Evolutionary conservation across 2,113 vertebrate genomes (phyloP).

Genomic region (Plecotus auritus): DNA sequence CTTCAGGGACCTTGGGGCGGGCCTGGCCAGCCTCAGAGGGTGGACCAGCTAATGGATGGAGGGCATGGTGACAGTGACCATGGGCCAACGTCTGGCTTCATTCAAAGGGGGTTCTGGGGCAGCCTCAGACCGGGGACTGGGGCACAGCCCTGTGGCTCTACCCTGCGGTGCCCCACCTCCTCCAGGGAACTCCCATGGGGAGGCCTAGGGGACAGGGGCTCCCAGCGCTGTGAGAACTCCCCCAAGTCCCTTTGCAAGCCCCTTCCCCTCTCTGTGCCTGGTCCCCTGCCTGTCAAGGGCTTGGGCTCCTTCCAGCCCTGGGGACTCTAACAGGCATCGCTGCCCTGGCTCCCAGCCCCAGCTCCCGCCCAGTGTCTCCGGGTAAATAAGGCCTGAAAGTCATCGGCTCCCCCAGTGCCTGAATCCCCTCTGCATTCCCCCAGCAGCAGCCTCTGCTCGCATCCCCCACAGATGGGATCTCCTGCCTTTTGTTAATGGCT

Average conservation of each 20-base stretch:
- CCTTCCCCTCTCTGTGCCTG: background rate
- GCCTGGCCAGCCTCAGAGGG: background rate
- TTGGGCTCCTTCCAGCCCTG: background rate
- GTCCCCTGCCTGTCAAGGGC: background rate
- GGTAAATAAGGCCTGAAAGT: background rate
- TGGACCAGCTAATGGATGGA: background rate
- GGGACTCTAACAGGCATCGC: background rate
- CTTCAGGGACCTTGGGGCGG: background rate
- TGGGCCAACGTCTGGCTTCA: background rate
- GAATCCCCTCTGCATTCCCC: fast-evolving
- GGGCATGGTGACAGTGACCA: background rate
- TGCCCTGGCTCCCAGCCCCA: background rate
- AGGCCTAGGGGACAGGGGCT: background rate
- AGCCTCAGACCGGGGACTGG: background rate
- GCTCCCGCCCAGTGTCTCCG: background rate
- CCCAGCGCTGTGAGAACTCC: background rate
- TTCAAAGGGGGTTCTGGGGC: background rate
- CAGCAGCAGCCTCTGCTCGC: too few relatives aligned
- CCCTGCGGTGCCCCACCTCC: background rate
- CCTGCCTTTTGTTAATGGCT: background rate
- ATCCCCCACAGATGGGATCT: background rate
- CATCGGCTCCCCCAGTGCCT: fast-evolving
- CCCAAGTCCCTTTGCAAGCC: background rate
- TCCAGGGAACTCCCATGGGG: background rate
- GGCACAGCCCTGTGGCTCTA: background rate